These are phyloP conservation scores for Montipora efflorescens DNA, from an alignment of 64 coral and sea anemone genomes.

Conservation along the genomic window DNA sequence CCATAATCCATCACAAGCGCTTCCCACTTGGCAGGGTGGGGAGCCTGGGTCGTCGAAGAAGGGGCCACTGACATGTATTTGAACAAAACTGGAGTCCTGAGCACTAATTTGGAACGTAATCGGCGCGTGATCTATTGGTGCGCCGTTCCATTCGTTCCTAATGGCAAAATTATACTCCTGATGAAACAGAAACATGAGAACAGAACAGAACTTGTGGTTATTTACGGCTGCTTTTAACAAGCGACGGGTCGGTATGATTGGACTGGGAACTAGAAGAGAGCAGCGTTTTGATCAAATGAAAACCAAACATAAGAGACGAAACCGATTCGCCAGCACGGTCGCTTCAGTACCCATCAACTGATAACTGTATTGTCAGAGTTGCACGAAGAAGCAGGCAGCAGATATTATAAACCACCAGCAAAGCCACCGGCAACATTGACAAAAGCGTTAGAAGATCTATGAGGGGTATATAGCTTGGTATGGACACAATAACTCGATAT, in stretches of 20 bases:
- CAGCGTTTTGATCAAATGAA: too few species aligned
- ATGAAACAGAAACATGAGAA: background rate
- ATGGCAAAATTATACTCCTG: conserved; percentile 83
- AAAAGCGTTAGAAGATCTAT: background rate
- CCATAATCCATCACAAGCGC: conserved; percentile 78
- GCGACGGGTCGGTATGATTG: too few species aligned
- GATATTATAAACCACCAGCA: too few species aligned
- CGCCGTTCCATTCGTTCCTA: conserved; percentile 75
- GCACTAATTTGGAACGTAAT: conserved; percentile 79
- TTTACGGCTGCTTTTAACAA: background rate
- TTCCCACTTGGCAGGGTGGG: conserved; percentile 71
- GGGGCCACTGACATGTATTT: conserved; percentile 71
- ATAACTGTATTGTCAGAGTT: too few species aligned
- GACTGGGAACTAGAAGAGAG: too few species aligned
- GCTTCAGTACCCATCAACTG: too few species aligned
- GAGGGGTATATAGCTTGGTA: background rate
- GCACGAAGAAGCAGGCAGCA: too few species aligned
- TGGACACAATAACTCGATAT: background rate
- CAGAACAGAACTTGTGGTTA: background rate
- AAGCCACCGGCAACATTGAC: background rate
- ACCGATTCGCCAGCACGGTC: too few species aligned
- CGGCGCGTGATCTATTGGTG: conserved; percentile 62
- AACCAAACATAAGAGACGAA: too few species aligned
- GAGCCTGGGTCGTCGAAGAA: conserved; percentile 79
- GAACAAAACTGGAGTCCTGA: conserved; percentile 64